Evolutionary conservation across 2,888 invertebrate species (phyloP).

Genomic region (Tipula confusa): DNA sequence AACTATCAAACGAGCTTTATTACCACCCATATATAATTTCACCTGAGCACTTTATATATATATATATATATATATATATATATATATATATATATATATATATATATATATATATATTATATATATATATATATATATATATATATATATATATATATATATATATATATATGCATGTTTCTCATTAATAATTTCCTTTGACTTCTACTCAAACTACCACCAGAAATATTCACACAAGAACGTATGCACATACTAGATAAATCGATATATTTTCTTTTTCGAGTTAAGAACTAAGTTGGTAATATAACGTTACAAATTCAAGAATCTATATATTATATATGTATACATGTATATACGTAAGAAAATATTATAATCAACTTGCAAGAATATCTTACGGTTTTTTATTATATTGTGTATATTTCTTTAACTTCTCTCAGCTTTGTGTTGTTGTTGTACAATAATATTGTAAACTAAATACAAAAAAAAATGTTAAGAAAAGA

Average conservation of each 20-base stretch:
- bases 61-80: not conserved
- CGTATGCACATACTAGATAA: not conserved
- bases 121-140: not conserved
- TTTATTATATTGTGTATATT: not conserved
- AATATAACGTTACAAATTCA: conserved; percentile 25
- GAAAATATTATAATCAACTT: conserved; percentile 28
- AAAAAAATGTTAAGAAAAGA: not conserved
- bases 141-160: not conserved
- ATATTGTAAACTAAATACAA: not conserved
- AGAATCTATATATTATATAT: not conserved
- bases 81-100: not conserved
- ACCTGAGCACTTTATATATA: not conserved
- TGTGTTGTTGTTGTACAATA: not conserved
- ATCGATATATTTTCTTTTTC: not conserved
- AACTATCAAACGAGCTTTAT: not conserved
- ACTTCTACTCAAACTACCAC: not conserved
- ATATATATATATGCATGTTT: not conserved
- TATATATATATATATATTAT: not conserved
- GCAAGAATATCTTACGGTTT: conserved; percentile 30
- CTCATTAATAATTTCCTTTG: not conserved
- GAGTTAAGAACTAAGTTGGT: not conserved
- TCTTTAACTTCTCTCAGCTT: conserved; percentile 3
- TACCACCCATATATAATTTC: not conserved
- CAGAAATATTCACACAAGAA: no score
- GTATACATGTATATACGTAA: not conserved